These are phyloP conservation scores for Psittacus erithacus DNA, from an alignment of 2,113 vertebrate species.

Conservation along the genomic window DNA sequence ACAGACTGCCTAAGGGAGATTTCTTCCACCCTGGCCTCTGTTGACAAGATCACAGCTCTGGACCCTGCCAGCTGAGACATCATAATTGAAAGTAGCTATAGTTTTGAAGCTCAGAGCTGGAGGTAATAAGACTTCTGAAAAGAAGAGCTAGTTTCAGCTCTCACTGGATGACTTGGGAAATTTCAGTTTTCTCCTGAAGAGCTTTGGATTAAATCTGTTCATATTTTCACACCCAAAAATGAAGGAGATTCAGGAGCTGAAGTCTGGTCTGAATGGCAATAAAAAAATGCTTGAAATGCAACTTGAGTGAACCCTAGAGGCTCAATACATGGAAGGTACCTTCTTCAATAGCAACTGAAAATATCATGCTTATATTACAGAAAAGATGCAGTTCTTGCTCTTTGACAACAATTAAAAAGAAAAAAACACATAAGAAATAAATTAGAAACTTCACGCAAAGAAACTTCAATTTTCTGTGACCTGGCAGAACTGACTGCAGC, in stretches of 20 bases:
- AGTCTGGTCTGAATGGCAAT: background rate
- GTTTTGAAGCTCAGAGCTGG: background rate
- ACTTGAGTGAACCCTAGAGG: slow-evolving; percentile 58
- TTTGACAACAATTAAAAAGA: background rate
- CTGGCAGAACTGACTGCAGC: background rate
- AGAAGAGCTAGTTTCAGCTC: background rate
- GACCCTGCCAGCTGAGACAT: background rate
- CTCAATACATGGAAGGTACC: background rate
- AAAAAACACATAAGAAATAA: background rate
- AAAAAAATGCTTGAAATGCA: slow-evolving; percentile 34
- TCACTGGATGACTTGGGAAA: slow-evolving; percentile 8
- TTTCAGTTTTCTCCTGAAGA: slow-evolving; percentile 18
- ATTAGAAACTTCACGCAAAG: background rate
- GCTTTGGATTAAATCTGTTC: background rate
- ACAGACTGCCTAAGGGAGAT: background rate
- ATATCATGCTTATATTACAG: background rate
- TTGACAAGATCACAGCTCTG: background rate
- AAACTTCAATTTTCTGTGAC: background rate
- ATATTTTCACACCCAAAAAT: background rate
- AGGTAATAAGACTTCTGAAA: background rate
- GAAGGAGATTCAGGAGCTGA: slow-evolving; percentile 9
- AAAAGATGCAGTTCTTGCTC: background rate
- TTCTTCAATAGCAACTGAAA: background rate
- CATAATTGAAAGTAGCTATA: background rate
- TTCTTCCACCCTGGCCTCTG: background rate